phyloP scores from a whole-genome alignment of 2,888 invertebrate species.

The Laothoe populi region DNA sequence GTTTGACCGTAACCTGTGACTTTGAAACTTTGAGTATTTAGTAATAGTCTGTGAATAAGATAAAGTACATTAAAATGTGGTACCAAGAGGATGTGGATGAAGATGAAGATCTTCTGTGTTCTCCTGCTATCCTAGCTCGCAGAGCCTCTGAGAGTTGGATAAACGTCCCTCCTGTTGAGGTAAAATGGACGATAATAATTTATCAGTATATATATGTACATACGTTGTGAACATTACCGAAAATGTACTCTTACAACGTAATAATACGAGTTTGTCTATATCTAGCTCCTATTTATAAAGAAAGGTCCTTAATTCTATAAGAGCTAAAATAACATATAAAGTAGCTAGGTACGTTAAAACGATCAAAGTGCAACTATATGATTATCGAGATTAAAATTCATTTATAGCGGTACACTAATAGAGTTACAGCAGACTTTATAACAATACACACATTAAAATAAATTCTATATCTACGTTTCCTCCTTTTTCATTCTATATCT shows the following conservation, averaged over 20 bases:
- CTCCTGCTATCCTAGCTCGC: slow-evolving; percentile 93
- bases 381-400: too few relatives aligned
- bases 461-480: too few relatives aligned
- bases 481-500: too few relatives aligned
- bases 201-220: not conserved
- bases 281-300: not conserved
- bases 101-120: slow-evolving; percentile 94
- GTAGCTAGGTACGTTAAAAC: too few relatives aligned
- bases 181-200: slow-evolving; percentile 62
- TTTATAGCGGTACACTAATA: too few relatives aligned
- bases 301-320: too few relatives aligned
- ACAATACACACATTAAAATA: too few relatives aligned
- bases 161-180: slow-evolving; percentile 94
- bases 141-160: slow-evolving; percentile 96
- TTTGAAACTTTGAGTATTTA: slow-evolving; percentile 29
- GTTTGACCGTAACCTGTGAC: slow-evolving; percentile 30
- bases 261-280: not conserved
- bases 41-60: slow-evolving; percentile 34
- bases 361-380: too few relatives aligned
- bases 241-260: not conserved
- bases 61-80: slow-evolving; percentile 85
- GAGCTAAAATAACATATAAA: too few relatives aligned
- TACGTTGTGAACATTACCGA: not conserved
- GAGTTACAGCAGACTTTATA: too few relatives aligned
- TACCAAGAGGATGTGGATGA: slow-evolving; percentile 92